Base-by-base conservation (phyloP, 2,113 vertebrate genomes). In the Antigone vipio region DNA sequence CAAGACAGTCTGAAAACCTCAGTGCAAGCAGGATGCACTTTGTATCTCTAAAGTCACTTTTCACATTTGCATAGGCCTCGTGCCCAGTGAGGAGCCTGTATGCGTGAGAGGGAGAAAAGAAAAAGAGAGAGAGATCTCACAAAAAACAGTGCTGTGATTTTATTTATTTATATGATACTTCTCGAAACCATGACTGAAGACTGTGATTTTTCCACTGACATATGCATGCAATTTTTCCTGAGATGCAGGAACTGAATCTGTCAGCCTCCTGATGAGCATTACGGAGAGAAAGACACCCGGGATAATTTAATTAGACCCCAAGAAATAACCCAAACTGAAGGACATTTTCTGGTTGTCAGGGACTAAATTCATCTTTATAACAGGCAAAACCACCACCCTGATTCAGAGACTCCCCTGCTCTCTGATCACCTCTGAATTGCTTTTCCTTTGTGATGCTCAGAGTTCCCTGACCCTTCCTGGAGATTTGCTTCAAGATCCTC, bases 261-360 rank as follows among this genome's bases (percentile, higher is more conserved):
- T 94, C 94, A 95, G 84, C 32, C 56, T 95, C 84, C 67, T 95
- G 91, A 95, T 89, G 50, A 95, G 94, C 85, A 58, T 91, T 92
- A 64, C 34, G 0, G 91, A 91, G 26, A 93, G 66, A 93, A 86
- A 92, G 80, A 89, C 86, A 85, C 38, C 53, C 91, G 73, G 74
- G 49, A 92, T 93, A 96, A 96, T 97, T 96, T 93, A 91, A 96
- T 97, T 96, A 96, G 87, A 95, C 45, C 29, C 53, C 58, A 92
- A 96, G 93, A 94, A 96, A 96, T 93, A 94, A 91, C 88, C 63
- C 79, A 95, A 84, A 78, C 69, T 75, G 83, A 96, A 96, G 76
- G 89, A 68, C 68, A 55, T 97, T 96, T 96, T 96, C 93, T 97
- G 92, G 69, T 81, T 96, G 91, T 94, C 95, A 96, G 85, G 79